A percentile compares a stretch with the other conserved stretches of the same genome.
These are phyloP conservation scores for Melieria picta DNA, from an alignment of 2,888 invertebrate genomes.

Conservation along the genomic window DNA sequence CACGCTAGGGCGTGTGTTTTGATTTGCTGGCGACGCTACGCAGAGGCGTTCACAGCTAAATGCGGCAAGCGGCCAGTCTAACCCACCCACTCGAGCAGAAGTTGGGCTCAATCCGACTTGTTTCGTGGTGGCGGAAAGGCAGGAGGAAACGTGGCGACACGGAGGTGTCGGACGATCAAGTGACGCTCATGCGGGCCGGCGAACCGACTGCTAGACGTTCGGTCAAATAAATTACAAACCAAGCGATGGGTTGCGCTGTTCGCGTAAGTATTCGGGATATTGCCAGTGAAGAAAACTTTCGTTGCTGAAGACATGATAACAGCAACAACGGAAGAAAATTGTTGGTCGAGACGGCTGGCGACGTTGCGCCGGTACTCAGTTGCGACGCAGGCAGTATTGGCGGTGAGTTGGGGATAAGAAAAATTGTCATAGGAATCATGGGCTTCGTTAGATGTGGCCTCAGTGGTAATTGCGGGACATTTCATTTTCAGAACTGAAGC, in stretches of 20 bases:
- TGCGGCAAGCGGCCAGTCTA: conserved; percentile 22
- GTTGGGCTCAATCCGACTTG: too few relatives aligned
- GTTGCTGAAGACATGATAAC: conserved; percentile 57
- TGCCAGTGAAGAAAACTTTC: conserved; percentile 52
- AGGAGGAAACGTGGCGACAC: background rate
- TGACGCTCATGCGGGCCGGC: background rate
- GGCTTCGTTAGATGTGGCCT: conserved; percentile 65
- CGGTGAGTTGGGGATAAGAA: conserved; percentile 12
- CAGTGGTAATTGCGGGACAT: conserved; percentile 65
- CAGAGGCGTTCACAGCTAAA: conserved; percentile 5
- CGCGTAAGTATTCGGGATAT: conserved; percentile 24
- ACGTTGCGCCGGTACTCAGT: conserved; percentile 46
- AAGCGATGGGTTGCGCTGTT: background rate
- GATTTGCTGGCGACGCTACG: conserved; percentile 51
- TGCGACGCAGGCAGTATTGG: conserved; percentile 37
- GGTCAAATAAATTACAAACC: conserved; percentile 9
- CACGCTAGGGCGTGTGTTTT: conserved; percentile 58
- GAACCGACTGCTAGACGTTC: too few relatives aligned
- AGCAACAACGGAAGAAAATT: conserved; percentile 30
- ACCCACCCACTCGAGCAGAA: background rate
- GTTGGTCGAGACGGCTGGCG: conserved; percentile 25
- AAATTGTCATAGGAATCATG: conserved; percentile 64
- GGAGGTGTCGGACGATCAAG: background rate
- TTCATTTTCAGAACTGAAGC: conserved; percentile 57
- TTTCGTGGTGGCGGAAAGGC: conserved; percentile 42